Base-by-base conservation (phyloP, 1,140 invertebrate species). In the Diuraphis noxia region DNA sequence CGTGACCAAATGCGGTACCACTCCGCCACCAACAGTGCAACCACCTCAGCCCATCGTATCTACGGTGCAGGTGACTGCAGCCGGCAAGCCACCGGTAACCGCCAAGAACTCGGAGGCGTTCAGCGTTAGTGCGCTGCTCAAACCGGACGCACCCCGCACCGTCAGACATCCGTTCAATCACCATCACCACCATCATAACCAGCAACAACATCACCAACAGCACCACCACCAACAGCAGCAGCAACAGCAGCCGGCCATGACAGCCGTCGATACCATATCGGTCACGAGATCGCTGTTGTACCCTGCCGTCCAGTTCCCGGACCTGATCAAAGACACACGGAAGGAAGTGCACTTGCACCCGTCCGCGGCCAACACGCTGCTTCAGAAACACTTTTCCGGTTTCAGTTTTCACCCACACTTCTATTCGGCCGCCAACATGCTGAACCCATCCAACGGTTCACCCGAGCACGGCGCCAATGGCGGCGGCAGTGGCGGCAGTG, bases 51-150 rank as follows among this genome's bases (percentile, higher is more conserved):
- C 52, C 34, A 93, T 88, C 91, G 10, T 90, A 9, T 90, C 63
- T 4, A 25, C 38, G n/a, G 30, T 36, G 43, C 63, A 34, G 10
- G 30, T 41, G 25, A 21, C 30, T 10, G 38, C 30, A 9, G 38
- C 93, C 93, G 93, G 93, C 92, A 93, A 92, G 93, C 93, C 40
- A 56, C 43, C 79, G 30, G 94, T 34, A 34, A 49, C 92, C 34
- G 85, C 85, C 56, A 96, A 96, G 94, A 95, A 96, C 94, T 97
- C 96, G 13, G 96, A 97, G 93, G 95, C 96, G 10, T 97, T 97
- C 93, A 97, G 96, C 91, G 96, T 97, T 10, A 96, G 96, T 84
- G 97, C 96, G 0, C 94, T 97, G 9, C 93, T 97, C 25, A 95
- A 96, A 94, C 96, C 97, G 87, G 96, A 97, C 93, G 95, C 96